Conservation (phyloP, 2,113 vertebrate genomes). For the Hippocampus guttulatus region DNA sequence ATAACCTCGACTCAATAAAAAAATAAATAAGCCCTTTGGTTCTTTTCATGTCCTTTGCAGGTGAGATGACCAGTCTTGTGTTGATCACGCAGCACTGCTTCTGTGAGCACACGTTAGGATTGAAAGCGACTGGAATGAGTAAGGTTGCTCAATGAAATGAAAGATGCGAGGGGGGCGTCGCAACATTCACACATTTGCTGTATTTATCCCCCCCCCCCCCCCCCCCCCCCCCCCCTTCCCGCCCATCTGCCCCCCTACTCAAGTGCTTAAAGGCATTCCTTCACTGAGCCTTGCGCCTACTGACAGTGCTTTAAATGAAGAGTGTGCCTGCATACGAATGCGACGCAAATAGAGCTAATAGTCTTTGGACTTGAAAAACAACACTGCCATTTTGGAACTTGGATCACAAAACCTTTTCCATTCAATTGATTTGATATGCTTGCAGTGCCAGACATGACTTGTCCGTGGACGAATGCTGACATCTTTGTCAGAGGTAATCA, state of each 20-base stretch:
- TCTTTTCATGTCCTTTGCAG: constrained; percentile 44
- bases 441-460: background rate
- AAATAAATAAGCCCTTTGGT: constrained; percentile 36
- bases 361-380: background rate
- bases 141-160: constrained; percentile 28
- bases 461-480: background rate
- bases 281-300: background rate
- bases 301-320: background rate
- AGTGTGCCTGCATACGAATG: background rate
- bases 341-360: background rate
- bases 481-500: constrained; percentile 34
- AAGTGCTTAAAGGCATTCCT: background rate
- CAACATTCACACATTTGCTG: constrained; percentile 33
- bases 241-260: too few species aligned
- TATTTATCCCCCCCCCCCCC: background rate
- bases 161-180: constrained; percentile 18
- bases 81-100: background rate
- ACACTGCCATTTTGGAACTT: background rate
- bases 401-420: background rate
- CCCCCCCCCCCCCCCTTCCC: too few species aligned
- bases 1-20: constrained; percentile 50
- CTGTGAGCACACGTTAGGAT: background rate
- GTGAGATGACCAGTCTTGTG: constrained; percentile 18
- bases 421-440: background rate
- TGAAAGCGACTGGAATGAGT: constrained; percentile 32